A percentile compares a stretch with the other conserved stretches of the same genome.
These are phyloP conservation scores for Oreamnos americanus DNA, from an alignment of 2,113 vertebrate genomes.

Conservation along the genomic window DNA sequence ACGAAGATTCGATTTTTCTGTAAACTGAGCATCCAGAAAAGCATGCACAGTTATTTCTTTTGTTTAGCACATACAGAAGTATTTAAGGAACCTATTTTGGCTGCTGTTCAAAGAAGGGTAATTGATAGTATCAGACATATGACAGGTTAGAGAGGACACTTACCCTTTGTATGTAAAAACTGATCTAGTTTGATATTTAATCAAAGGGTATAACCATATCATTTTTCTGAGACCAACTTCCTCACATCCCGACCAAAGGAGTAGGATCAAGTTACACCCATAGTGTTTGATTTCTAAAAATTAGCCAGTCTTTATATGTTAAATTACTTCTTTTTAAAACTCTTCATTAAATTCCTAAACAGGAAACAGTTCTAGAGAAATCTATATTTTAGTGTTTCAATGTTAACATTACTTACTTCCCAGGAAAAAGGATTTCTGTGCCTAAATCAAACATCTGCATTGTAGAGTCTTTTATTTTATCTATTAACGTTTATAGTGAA, in stretches of 20 bases:
- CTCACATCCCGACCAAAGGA: neutral
- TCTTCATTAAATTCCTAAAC: neutral
- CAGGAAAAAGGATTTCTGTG: neutral
- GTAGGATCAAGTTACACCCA: neutral
- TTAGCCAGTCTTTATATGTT: neutral
- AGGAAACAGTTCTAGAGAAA: neutral
- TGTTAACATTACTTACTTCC: neutral
- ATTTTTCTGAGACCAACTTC: neutral
- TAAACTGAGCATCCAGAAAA: neutral
- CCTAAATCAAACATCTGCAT: neutral
- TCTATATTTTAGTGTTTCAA: neutral
- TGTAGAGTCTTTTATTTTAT: neutral
- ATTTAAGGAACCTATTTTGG: neutral
- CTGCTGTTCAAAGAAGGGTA: neutral
- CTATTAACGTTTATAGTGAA: neutral
- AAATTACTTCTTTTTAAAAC: neutral
- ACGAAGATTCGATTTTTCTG: neutral
- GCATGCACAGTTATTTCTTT: neutral
- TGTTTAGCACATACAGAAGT: neutral
- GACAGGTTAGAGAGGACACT: neutral
- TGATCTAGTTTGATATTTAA: neutral
- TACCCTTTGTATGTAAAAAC: neutral
- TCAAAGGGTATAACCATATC: neutral
- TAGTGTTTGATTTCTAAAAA: neutral
- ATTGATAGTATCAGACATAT: neutral